Evolutionary conservation across 1,140 invertebrate genomes (phyloP).

Genomic region (Drosophila sucinea): DNA sequence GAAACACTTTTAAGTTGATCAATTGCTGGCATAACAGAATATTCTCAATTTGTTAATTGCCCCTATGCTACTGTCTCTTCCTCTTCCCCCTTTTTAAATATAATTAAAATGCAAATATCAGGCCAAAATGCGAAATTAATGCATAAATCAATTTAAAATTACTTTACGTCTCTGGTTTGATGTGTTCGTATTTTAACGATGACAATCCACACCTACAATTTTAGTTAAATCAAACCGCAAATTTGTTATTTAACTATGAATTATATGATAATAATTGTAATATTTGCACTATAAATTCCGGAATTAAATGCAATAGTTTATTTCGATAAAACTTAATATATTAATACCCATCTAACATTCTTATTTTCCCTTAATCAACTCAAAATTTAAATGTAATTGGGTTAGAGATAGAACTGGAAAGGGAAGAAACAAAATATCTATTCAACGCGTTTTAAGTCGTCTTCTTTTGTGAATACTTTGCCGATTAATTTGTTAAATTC

Average conservation of each 20-base stretch:
- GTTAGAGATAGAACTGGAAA: too few species aligned
- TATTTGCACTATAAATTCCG: not conserved
- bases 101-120: constrained; percentile 17
- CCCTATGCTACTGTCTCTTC: not conserved
- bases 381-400: too few species aligned
- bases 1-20: not conserved
- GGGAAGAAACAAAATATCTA: too few species aligned
- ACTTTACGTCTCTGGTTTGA: constrained; percentile 16
- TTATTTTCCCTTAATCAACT: too few species aligned
- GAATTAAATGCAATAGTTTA: not conserved
- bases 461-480: too few species aligned
- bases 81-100: not conserved
- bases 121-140: constrained; percentile 8
- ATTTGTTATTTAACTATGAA: not conserved
- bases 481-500: too few species aligned
- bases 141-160: constrained; percentile 34
- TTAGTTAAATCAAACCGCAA: constrained; percentile 35
- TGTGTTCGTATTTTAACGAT: constrained; percentile 22
- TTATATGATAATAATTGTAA: not conserved
- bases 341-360: too few species aligned
- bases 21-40: not conserved
- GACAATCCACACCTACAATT: constrained; percentile 32
- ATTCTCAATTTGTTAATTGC: constrained; percentile 12
- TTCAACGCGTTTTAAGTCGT: too few species aligned
- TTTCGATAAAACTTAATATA: too few species aligned